These are phyloP conservation scores for Lucilia sericata DNA, from an alignment of 1,140 invertebrate genomes.

Conservation along the genomic window DNA sequence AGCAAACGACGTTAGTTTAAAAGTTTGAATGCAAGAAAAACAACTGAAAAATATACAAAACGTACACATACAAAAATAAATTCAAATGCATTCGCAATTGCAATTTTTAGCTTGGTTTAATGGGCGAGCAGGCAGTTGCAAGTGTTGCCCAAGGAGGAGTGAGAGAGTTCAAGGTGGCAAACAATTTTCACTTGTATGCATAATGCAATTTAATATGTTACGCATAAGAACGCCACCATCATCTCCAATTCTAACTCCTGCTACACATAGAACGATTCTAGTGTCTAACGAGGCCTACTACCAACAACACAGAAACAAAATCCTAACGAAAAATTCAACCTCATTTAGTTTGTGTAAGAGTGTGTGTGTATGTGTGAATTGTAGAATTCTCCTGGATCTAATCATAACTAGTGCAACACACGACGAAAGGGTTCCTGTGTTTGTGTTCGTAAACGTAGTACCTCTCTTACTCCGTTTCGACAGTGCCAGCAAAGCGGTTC, in stretches of 20 bases:
- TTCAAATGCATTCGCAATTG: background rate
- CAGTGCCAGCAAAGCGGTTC: no score
- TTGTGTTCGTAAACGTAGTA: background rate
- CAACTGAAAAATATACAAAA: background rate
- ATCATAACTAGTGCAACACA: background rate
- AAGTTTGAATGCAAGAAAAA: conserved; percentile 8
- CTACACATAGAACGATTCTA: background rate
- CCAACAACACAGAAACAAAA: background rate
- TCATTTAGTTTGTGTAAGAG: background rate
- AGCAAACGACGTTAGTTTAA: conserved; percentile 31
- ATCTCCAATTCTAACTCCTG: background rate
- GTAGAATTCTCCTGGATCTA: conserved; percentile 10
- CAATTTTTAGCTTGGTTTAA: background rate
- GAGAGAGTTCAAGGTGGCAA: conserved; percentile 33
- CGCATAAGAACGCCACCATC: conserved; percentile 29
- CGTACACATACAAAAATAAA: background rate
- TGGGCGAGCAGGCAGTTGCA: background rate
- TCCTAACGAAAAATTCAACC: background rate
- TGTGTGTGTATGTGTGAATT: background rate
- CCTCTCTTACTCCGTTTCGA: background rate
- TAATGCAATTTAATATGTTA: conserved; percentile 46
- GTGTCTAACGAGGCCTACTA: conserved; percentile 1
- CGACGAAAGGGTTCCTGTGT: background rate
- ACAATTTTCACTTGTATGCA: conserved; percentile 44
- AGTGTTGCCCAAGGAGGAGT: background rate